Evolutionary conservation across 2,113 vertebrate species (phyloP).

Genomic region (Otolemur garnettii): DNA sequence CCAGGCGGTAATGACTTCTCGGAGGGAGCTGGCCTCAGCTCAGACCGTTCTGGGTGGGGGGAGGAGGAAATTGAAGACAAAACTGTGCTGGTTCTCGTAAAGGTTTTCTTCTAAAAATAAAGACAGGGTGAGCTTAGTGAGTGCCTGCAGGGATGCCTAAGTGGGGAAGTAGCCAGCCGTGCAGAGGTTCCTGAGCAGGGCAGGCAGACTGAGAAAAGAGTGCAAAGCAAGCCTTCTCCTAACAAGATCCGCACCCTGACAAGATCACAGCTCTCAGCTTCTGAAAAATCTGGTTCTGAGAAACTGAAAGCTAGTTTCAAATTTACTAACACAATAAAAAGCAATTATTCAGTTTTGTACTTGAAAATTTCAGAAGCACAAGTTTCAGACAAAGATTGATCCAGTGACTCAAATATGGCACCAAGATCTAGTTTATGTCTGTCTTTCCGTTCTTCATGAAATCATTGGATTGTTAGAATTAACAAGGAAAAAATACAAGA

Average conservation of each 20-base stretch:
- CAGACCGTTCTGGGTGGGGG: constrained; percentile 56
- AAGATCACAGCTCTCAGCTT: neutral
- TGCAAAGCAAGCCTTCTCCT: neutral
- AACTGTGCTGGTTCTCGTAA: constrained; percentile 71
- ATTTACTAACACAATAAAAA: neutral
- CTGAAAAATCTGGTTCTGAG: neutral
- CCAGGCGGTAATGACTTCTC: constrained; percentile 61
- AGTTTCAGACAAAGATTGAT: constrained; percentile 62
- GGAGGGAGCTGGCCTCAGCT: constrained; percentile 72
- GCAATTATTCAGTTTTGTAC: neutral
- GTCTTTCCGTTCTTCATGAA: neutral
- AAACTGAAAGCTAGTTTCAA: neutral
- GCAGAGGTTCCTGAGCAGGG: neutral
- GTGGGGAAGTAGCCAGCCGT: neutral
- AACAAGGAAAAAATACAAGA: neutral
- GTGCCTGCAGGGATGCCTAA: constrained; percentile 33
- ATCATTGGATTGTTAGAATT: constrained; percentile 23
- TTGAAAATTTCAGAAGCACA: neutral
- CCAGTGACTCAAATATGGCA: neutral
- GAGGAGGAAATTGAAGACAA: constrained; percentile 72
- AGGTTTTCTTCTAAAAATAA: constrained; percentile 75
- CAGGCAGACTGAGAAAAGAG: neutral
- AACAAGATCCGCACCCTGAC: neutral
- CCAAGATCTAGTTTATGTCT: neutral
- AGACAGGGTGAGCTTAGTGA: neutral